phyloP scores from a whole-genome alignment of 2,113 vertebrate species.

The Litocranius walleri region DNA sequence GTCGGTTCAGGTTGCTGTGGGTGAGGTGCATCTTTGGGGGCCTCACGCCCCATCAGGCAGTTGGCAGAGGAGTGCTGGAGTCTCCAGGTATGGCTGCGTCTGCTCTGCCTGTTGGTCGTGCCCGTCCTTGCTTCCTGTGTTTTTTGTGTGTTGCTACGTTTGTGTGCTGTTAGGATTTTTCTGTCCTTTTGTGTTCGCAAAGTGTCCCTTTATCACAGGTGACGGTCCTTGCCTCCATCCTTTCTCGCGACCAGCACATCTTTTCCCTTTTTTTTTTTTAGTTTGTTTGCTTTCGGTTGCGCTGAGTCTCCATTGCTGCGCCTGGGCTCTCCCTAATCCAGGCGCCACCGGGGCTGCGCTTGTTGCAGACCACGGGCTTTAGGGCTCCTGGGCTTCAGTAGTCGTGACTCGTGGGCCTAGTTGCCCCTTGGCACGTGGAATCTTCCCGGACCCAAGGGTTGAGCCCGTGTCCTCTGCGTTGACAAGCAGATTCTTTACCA shows the following conservation, averaged over 20 bases:
- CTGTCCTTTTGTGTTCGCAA: neutral
- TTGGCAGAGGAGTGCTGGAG: neutral
- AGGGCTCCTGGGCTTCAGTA: neutral
- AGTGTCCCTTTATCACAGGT: neutral
- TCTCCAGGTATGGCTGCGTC: accelerated
- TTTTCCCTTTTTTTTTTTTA: accelerated
- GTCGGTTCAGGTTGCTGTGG: neutral
- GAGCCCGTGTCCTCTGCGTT: neutral
- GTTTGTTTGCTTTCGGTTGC: neutral
- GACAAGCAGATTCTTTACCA: neutral
- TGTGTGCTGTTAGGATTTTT: accelerated
- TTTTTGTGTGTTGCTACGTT: neutral
- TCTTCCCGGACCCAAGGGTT: neutral
- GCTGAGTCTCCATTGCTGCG: neutral
- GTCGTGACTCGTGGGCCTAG: accelerated
- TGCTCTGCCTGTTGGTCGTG: accelerated
- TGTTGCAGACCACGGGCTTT: neutral
- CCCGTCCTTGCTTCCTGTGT: neutral
- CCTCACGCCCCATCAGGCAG: accelerated
- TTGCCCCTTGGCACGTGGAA: accelerated
- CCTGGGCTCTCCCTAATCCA: neutral
- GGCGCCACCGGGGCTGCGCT: neutral
- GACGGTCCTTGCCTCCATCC: neutral
- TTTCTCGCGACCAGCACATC: accelerated
- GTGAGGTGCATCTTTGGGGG: accelerated